phyloP scores from a whole-genome alignment of 2,113 vertebrate genomes.

The Tenrec ecaudatus region DNA sequence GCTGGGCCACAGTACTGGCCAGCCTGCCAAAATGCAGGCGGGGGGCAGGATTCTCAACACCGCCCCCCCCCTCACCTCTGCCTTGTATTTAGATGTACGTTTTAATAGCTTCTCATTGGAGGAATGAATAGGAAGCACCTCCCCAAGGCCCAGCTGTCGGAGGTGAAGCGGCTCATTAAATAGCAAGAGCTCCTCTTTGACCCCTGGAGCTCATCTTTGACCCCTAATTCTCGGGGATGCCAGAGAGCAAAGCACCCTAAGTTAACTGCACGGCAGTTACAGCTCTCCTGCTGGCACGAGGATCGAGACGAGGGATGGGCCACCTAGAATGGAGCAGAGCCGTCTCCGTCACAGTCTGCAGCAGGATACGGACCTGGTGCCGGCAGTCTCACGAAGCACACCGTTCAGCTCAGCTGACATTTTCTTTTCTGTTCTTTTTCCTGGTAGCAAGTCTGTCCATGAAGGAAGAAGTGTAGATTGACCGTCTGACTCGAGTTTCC shows the following conservation, averaged over 20 bases:
- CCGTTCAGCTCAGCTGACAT: fast-evolving
- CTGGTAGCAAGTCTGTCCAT: not conserved
- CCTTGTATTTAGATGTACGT: not conserved
- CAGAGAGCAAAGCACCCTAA: fast-evolving
- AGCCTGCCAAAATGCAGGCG: not conserved
- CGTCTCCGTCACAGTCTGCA: no score
- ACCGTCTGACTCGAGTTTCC: not conserved
- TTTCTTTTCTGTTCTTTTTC: no score
- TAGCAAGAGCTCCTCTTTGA: not conserved
- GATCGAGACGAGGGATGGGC: fast-evolving
- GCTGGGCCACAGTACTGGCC: not conserved
- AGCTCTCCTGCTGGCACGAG: fast-evolving
- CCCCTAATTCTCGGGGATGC: fast-evolving
- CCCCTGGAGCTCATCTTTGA: not conserved
- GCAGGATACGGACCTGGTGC: not conserved
- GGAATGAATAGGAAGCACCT: constrained; percentile 16
- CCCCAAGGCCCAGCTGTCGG: not conserved
- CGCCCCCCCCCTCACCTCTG: not conserved
- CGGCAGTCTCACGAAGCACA: fast-evolving
- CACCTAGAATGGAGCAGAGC: fast-evolving
- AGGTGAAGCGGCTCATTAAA: fast-evolving
- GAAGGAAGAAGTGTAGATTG: not conserved
- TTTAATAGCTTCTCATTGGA: not conserved
- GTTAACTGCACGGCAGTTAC: fast-evolving
- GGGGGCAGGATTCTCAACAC: not conserved